A percentile compares a stretch with the other conserved stretches of the same genome.
Evolutionary conservation across 1,140 invertebrate genomes (phyloP).

Genomic region (Diorhabda carinulata): DNA sequence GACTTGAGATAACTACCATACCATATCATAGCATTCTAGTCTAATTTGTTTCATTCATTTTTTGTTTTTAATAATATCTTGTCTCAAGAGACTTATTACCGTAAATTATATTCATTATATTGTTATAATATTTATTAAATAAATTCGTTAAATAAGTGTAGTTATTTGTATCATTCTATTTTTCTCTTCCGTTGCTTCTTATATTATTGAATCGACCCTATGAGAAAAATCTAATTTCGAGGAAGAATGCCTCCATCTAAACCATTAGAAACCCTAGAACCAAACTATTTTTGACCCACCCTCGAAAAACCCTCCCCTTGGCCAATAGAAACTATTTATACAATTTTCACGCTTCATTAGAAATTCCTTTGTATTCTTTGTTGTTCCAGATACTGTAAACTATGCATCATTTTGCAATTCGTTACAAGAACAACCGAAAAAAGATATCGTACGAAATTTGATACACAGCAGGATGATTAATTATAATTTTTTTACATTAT

Average conservation of each 20-base stretch:
- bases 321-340: slow-evolving; percentile 18
- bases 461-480: neutral
- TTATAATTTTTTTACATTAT: neutral
- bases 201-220: neutral
- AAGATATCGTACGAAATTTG: neutral
- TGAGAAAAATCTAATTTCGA: slow-evolving; percentile 8
- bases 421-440: slow-evolving; percentile 5
- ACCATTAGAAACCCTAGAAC: slow-evolving; percentile 6
- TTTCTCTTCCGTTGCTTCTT: too few species aligned
- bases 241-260: slow-evolving; percentile 6
- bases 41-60: too few species aligned
- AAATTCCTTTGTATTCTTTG: slow-evolving; percentile 11
- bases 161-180: too few species aligned
- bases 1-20: too few species aligned
- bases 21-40: too few species aligned
- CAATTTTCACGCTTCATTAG: slow-evolving; percentile 15
- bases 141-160: too few species aligned
- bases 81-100: too few species aligned
- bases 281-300: slow-evolving; percentile 13
- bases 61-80: too few species aligned
- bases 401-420: slow-evolving; percentile 16
- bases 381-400: slow-evolving; percentile 10
- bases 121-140: too few species aligned
- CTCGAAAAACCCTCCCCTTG: slow-evolving; percentile 12
- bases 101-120: too few species aligned